Conservation (phyloP, 2,797 vertebrate genomes). For the Peromyscus melanophrys region DNA sequence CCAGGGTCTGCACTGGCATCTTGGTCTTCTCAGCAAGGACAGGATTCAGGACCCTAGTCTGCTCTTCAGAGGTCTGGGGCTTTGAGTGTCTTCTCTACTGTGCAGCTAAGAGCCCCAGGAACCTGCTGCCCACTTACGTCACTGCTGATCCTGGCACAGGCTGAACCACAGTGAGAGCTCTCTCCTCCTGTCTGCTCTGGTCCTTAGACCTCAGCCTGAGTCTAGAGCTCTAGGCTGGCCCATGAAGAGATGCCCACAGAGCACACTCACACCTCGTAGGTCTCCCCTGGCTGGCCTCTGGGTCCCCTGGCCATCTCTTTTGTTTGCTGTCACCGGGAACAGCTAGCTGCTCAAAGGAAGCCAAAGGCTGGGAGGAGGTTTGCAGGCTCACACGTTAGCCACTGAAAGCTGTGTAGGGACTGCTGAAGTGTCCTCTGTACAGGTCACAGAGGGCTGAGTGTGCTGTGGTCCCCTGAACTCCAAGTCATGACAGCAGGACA, state of each 20-base stretch:
- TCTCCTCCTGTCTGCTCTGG: neutral
- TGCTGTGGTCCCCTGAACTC: neutral
- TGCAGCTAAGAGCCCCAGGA: too few species aligned
- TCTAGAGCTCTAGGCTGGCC: neutral
- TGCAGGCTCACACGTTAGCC: neutral
- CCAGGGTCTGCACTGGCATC: too few species aligned
- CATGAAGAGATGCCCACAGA: neutral
- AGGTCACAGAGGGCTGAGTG: neutral
- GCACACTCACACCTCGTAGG: neutral
- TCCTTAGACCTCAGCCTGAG: neutral
- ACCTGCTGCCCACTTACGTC: neutral
- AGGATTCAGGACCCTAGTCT: neutral
- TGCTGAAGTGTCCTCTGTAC: neutral
- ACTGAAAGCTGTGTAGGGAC: neutral
- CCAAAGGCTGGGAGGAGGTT: neutral
- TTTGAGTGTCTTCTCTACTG: neutral
- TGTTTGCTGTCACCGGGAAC: neutral
- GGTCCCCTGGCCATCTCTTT: neutral
- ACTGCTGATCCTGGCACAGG: neutral
- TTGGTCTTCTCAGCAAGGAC: accelerated
- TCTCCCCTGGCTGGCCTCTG: neutral
- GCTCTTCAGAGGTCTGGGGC: neutral
- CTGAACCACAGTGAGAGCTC: neutral
- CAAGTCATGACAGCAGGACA: too few species aligned
- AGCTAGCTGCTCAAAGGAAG: neutral